phyloP scores from a whole-genome alignment of 2,888 invertebrate species.

The Rhamphomyia laevipes region DNA sequence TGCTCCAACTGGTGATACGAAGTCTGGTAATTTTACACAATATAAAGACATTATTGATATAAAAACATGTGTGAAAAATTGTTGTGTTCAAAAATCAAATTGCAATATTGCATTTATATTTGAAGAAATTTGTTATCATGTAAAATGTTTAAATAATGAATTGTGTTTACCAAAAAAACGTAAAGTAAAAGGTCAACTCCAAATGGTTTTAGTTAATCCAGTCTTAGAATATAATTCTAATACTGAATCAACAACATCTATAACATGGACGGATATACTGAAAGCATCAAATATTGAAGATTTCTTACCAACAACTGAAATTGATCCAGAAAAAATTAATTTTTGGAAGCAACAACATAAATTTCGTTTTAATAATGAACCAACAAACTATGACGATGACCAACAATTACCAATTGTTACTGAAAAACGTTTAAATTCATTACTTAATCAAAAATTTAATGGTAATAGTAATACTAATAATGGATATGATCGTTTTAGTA shows the following conservation, averaged over 20 bases:
- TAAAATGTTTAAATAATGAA: constrained; percentile 58
- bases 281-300: constrained; percentile 20
- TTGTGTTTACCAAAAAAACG: constrained; percentile 56
- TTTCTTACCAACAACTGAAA: constrained; percentile 22
- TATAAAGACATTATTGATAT: constrained; percentile 49
- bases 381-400: constrained; percentile 22
- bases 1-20: constrained; percentile 39
- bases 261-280: constrained; percentile 28
- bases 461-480: constrained; percentile 11
- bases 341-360: constrained; percentile 32
- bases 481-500: constrained; percentile 20
- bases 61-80: constrained; percentile 54
- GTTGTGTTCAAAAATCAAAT: constrained; percentile 31
- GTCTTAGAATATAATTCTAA: constrained; percentile 42
- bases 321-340: constrained; percentile 13
- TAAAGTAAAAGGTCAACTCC: constrained; percentile 47
- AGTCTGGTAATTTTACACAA: constrained; percentile 48
- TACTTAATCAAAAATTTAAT: constrained; percentile 18
- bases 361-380: constrained; percentile 19
- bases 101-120: constrained; percentile 74
- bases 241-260: constrained; percentile 8
- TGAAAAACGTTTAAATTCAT: constrained; percentile 30
- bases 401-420: constrained; percentile 26
- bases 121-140: constrained; percentile 64
- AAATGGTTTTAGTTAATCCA: constrained; percentile 68